Conservation (phyloP, 2,888 invertebrate genomes). For the Erannis defoliaria region DNA sequence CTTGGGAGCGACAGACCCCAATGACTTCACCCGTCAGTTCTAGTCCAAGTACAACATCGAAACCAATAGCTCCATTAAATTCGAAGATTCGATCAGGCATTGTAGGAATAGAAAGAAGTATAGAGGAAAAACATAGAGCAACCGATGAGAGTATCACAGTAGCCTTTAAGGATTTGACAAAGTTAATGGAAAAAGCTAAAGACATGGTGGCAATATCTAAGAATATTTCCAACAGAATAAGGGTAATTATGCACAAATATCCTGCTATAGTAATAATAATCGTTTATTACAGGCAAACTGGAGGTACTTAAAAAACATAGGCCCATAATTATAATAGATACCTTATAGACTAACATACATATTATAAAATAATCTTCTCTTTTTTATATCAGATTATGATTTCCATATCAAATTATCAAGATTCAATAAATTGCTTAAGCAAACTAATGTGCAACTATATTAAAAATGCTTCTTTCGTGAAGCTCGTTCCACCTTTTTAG, state of each 20-base stretch:
- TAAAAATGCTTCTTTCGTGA: no score
- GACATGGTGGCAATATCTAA: conserved; percentile 98
- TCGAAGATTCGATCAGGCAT: conserved; percentile 95
- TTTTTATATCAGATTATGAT: no score
- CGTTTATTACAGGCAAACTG: no score
- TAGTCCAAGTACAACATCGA: conserved; percentile 57
- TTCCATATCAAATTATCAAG: no score
- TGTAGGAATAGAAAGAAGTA: conserved; percentile 97
- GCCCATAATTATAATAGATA: no score
- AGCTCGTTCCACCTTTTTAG: no score
- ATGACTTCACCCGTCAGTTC: conserved; percentile 53
- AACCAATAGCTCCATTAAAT: conserved; percentile 64
- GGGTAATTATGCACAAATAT: conserved; percentile 87
- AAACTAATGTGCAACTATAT: no score
- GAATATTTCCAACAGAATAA: conserved; percentile 96
- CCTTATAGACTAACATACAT: no score
- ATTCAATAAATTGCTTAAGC: no score
- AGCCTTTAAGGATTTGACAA: conserved; percentile 98
- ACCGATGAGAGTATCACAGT: conserved; percentile 96
- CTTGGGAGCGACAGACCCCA: conserved; percentile 87
- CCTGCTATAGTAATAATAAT: no score
- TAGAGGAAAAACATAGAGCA: conserved; percentile 95
- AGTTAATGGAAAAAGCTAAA: conserved; percentile 98
- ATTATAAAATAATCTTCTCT: no score
- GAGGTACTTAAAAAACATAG: no score